These are phyloP conservation scores for Phyto melanocephala DNA, from an alignment of 2,888 invertebrate species.

Conservation along the genomic window DNA sequence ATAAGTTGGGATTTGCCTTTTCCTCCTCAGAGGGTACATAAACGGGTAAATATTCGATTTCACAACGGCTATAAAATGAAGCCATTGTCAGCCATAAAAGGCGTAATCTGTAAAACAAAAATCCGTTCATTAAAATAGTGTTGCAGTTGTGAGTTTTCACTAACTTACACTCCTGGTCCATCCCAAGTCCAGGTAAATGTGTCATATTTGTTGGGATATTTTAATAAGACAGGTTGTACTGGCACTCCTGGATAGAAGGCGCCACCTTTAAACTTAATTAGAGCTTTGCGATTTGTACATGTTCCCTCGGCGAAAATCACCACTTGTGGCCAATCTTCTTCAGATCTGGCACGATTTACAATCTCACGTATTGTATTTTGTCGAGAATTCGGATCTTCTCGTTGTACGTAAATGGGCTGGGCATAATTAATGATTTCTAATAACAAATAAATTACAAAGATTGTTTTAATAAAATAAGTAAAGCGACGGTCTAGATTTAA, in stretches of 20 bases:
- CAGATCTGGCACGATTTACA: slow-evolving; percentile 89
- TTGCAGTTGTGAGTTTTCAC: background rate
- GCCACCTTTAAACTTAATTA: slow-evolving; percentile 94
- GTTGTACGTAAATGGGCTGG: slow-evolving; percentile 95
- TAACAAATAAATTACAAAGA: slow-evolving; percentile 32
- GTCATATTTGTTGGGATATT: slow-evolving; percentile 93
- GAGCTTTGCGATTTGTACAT: slow-evolving; percentile 94
- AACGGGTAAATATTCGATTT: slow-evolving; percentile 95
- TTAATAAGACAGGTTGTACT: slow-evolving; percentile 94
- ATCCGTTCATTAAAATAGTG: too few relatives aligned
- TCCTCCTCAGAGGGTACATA: slow-evolving; percentile 93
- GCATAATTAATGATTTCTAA: slow-evolving; percentile 94
- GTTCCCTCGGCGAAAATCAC: slow-evolving; percentile 98
- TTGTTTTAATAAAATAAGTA: too few relatives aligned
- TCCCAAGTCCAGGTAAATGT: slow-evolving; percentile 97
- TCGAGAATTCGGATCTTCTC: slow-evolving; percentile 95
- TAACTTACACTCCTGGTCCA: slow-evolving; percentile 93
- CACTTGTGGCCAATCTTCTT: slow-evolving; percentile 93
- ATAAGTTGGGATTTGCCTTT: slow-evolving; percentile 90
- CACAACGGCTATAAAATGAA: slow-evolving; percentile 91
- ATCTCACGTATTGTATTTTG: slow-evolving; percentile 95
- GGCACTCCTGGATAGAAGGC: slow-evolving; percentile 98
- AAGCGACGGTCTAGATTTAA: too few relatives aligned
- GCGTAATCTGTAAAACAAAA: slow-evolving; percentile 87
- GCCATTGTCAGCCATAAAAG: slow-evolving; percentile 93